Evolutionary conservation across 1,140 invertebrate genomes (phyloP), one percentile per base, ranked within the genome.

Genomic region (Trichonephila inaurata): DNA sequence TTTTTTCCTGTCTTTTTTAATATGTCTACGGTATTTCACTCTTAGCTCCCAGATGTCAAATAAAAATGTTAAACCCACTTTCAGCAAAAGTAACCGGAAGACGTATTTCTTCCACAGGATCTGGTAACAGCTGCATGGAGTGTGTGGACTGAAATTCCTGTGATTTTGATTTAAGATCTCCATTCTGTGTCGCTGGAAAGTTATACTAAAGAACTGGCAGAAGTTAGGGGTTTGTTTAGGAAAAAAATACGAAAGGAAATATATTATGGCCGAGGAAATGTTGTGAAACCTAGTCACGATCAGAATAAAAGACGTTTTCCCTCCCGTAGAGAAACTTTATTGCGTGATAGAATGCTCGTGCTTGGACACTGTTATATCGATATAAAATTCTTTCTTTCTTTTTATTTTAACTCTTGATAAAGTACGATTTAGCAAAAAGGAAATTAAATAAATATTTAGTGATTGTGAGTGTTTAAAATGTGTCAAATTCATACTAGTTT

Each of bases 211-310:
- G 72, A 77, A 77, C 33, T 77, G 72, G 40, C 72, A 77, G 28
- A 40, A 16, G 85, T 28, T 14, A 8, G 21, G 24, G 8, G 40
- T 61, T n/a, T 33, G 28, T 40, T 19, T 21, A 10, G 33, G 21
- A 44, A 21, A 28, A 87, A 87, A 87, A 14, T 21, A n/a, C 3
- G 40, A n/a, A 7, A 18, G 51, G 61, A 87, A 19, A 87, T 87
- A 87, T 87, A 87, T 40, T 33, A 14, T 24, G 14, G 61, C 28
- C 19, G 2, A 28, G 28, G 58, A 64, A 64, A 87, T n/a, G 28
- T 44, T 87, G n/a, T 60, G 28, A 33, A n/a, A 16, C 85, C 85
- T 58, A 28, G 85, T 87, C 85, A 87, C 85, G 85, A 87, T 66
- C 85, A 40, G 61, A 64, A 87, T 58, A 61, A 64, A 58, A 64